Evolutionary conservation across 2,888 invertebrate genomes (phyloP), one percentile per base, ranked within the genome.

Genomic region (Seira ritae): DNA sequence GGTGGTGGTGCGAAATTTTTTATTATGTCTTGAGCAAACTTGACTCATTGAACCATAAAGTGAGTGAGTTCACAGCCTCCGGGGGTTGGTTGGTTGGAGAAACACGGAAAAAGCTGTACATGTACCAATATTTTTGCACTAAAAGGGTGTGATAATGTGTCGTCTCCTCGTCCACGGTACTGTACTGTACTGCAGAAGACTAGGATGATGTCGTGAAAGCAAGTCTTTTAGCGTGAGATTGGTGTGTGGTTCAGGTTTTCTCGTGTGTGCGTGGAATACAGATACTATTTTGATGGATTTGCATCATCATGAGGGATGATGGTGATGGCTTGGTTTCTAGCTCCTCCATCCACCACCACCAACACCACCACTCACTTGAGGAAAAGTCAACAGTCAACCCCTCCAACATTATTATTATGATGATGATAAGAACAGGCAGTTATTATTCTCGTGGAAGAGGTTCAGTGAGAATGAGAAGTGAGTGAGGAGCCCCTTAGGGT

Each of bases 71-170:
- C 60, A 55, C 19, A 60, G 60, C 74, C 80, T 74, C 80, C 70
- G 70, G 74, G 55, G 80, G 75, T 80, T 71, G 55, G 55, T 31
- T 31, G 67, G 69, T 68, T 68, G 12, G 42, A 69, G 31, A 31
- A 23, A 60, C 70, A 80, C 65, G 80, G 75, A 80, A 80, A 69
- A 22, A 31, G 31, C 71, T 73, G 79, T 80, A 68, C 72, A 72
- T 72, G 74, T 73, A 74, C 55, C 55, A 55, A 55, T 55, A 73
- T 76, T 82, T 84, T 84, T 75, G 80, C 84, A 75, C 69, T 84
- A 79, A 84, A 79, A 80, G 80, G 84, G 84, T 80, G 84, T 84
- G 84, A 84, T 84, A 84, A 84, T 84, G 78, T 80, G 80, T 80
- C 80, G 74, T 80, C 80, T n/a, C n/a, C n/a, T n/a, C n/a, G n/a